phyloP scores from a whole-genome alignment of 2,797 vertebrate genomes.

The Holocentrus rufus region DNA sequence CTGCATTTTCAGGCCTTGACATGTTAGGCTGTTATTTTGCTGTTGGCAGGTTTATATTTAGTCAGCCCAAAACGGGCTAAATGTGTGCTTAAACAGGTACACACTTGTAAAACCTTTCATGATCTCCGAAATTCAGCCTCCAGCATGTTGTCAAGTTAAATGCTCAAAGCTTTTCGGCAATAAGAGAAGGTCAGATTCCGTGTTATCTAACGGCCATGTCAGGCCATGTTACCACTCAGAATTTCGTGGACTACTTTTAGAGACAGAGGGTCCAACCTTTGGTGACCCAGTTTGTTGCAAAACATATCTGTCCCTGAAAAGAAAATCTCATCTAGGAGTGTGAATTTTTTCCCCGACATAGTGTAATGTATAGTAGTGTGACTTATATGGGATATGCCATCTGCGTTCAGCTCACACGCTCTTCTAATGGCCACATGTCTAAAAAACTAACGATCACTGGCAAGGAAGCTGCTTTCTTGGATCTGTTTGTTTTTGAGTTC shows the following conservation, averaged over 20 bases:
- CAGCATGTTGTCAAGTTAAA: slow-evolving; percentile 6
- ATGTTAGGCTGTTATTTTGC: neutral
- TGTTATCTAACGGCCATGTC: neutral
- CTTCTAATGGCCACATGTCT: neutral
- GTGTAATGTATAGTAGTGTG: neutral
- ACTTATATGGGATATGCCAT: neutral
- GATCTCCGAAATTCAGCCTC: slow-evolving; percentile 5
- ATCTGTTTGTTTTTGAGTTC: no score
- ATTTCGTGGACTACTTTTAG: no score
- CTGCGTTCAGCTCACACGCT: neutral
- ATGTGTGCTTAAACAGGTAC: neutral
- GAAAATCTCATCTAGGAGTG: neutral
- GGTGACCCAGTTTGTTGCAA: neutral
- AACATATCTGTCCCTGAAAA: neutral
- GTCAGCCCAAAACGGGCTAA: neutral
- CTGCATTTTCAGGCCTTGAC: slow-evolving; percentile 3
- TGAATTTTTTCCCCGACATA: neutral
- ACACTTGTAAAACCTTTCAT: slow-evolving; percentile 10
- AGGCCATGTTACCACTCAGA: no score
- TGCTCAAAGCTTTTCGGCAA: neutral
- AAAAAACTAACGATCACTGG: neutral
- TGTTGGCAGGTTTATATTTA: neutral
- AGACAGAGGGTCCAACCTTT: no score
- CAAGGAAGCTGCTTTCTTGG: neutral
- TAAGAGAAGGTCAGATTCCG: neutral